Percentiles rank a stretch among this genome's conserved stretches.
Conservation (phyloP, 1,140 invertebrate genomes). For the Lamellibrachia luymesi region DNA sequence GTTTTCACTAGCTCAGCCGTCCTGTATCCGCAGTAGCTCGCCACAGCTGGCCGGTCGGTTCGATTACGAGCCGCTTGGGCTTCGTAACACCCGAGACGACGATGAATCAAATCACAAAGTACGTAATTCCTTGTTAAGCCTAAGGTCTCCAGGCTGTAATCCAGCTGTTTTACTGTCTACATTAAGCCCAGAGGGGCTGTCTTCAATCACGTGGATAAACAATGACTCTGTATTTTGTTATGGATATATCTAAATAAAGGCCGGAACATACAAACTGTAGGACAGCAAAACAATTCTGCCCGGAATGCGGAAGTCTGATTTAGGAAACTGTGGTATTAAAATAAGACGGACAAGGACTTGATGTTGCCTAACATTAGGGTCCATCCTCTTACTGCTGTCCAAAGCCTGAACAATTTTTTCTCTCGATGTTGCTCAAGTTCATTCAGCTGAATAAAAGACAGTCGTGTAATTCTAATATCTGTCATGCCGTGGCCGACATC, state of each 20-base stretch:
- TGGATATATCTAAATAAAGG: neutral
- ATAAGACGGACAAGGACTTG: neutral
- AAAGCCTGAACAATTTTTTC: no score
- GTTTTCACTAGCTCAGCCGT: neutral
- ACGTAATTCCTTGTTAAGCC: neutral
- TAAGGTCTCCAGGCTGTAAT: neutral
- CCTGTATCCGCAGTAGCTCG: neutral
- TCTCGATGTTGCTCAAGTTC: no score
- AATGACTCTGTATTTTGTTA: neutral
- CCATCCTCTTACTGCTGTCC: no score
- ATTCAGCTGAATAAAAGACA: no score
- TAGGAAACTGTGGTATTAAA: neutral
- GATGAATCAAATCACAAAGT: neutral
- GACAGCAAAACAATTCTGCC: neutral
- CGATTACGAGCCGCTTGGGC: neutral
- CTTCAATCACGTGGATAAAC: neutral
- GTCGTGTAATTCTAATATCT: no score
- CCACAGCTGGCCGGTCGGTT: neutral
- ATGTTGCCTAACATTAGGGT: no score
- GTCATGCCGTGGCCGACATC: no score
- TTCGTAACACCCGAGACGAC: neutral
- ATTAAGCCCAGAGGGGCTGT: neutral
- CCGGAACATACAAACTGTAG: neutral
- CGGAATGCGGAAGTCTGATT: neutral
- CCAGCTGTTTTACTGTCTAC: neutral